Evolutionary conservation across 1,140 invertebrate genomes (phyloP).

Genomic region (Adelges cooleyi): DNA sequence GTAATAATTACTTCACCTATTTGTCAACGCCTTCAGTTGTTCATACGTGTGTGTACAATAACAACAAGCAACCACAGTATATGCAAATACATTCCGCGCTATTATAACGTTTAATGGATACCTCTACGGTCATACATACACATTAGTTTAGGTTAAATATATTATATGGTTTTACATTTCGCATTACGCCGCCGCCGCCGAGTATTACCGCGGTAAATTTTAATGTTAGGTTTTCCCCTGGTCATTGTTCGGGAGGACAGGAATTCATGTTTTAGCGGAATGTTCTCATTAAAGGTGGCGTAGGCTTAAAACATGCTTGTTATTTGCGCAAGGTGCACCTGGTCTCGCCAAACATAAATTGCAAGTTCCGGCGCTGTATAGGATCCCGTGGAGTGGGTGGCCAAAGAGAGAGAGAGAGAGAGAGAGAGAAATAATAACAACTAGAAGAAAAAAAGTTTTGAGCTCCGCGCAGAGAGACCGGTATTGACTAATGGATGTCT

Average conservation of each 20-base stretch:
- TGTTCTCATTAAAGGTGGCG: constrained; percentile 6
- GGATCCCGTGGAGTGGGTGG: too few relatives aligned
- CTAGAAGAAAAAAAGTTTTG: constrained; percentile 10
- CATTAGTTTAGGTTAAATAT: not conserved
- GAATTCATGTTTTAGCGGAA: constrained; percentile 19
- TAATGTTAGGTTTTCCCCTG: not conserved
- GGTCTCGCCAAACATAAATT: constrained; percentile 18
- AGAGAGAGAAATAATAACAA: constrained; percentile 2
- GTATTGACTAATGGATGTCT: constrained; percentile 26
- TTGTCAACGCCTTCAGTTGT: too few relatives aligned
- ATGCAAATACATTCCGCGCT: too few relatives aligned
- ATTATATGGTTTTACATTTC: constrained; percentile 4
- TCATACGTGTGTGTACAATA: too few relatives aligned
- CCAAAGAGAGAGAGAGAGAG: too few relatives aligned
- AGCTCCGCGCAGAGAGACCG: not conserved
- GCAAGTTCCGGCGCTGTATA: not conserved
- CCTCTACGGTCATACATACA: too few relatives aligned
- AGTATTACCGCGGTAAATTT: not conserved
- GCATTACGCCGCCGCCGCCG: not conserved
- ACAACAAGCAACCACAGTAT: too few relatives aligned
- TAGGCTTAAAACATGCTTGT: not conserved
- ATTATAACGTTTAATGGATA: not conserved
- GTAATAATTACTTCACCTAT: too few relatives aligned
- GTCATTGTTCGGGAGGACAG: constrained; percentile 1
- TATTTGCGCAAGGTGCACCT: constrained; percentile 15